These are phyloP conservation scores for Gallinago stenura DNA, from an alignment of 2,797 vertebrate genomes.

Conservation along the genomic window DNA sequence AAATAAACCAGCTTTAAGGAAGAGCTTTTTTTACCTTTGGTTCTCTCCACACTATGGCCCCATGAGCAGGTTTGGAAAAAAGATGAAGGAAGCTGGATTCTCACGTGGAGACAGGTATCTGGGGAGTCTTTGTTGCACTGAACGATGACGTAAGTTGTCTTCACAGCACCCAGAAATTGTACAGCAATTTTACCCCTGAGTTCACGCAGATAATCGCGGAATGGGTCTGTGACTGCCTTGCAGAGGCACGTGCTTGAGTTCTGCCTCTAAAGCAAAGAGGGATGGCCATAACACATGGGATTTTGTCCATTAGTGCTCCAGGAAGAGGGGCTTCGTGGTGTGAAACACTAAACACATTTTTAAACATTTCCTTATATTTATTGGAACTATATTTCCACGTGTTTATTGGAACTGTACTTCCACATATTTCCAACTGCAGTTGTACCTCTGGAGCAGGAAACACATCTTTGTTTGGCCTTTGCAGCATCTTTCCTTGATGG, in stretches of 20 bases:
- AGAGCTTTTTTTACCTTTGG: not conserved
- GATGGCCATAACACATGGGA: not conserved
- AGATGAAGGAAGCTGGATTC: not conserved
- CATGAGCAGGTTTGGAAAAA: not conserved
- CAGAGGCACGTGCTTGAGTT: not conserved
- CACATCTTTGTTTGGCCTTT: not conserved
- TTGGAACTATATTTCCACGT: not conserved
- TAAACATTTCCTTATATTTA: not conserved
- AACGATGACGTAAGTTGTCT: not conserved
- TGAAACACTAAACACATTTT: not conserved
- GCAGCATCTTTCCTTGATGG: too few relatives aligned
- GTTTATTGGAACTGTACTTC: not conserved
- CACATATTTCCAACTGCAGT: not conserved
- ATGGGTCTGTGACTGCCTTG: not conserved
- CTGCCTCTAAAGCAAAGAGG: not conserved
- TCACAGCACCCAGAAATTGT: not conserved
- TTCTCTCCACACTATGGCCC: not conserved
- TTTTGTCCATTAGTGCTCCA: not conserved
- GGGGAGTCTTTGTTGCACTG: not conserved
- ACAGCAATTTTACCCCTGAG: accelerated
- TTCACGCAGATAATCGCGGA: too few relatives aligned
- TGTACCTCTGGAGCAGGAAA: not conserved
- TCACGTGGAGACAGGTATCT: not conserved
- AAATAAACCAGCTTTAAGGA: not conserved
- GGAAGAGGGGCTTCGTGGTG: not conserved